These are phyloP conservation scores for Periplaneta americana DNA, from an alignment of 1,140 invertebrate genomes.

Conservation along the genomic window DNA sequence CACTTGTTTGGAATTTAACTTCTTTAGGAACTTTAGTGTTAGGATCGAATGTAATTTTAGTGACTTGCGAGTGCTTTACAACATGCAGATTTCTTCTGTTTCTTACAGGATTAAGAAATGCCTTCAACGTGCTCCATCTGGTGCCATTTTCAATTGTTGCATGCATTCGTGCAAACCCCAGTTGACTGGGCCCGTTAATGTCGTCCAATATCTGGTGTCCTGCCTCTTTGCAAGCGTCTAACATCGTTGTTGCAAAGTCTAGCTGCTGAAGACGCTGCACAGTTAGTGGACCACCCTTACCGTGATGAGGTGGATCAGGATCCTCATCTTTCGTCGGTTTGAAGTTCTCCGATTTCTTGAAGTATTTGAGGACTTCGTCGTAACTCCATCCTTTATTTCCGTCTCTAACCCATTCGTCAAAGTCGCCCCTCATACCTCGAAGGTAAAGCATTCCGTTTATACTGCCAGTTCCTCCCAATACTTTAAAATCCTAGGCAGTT, in stretches of 20 bases:
- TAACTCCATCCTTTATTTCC: constrained; percentile 45
- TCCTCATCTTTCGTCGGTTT: neutral
- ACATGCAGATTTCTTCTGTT: constrained; percentile 49
- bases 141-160: constrained; percentile 53
- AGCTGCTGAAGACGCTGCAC: constrained; percentile 35
- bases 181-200: constrained; percentile 31
- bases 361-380: constrained; percentile 41
- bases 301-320: constrained; percentile 38
- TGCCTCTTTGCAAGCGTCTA: constrained; percentile 39
- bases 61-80: constrained; percentile 35
- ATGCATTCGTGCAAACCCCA: constrained; percentile 37
- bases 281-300: constrained; percentile 39
- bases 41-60: constrained; percentile 43
- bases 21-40: constrained; percentile 41
- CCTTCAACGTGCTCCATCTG: constrained; percentile 54
- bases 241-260: constrained; percentile 30
- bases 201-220: constrained; percentile 40
- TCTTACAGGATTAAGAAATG: constrained; percentile 48
- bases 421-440: constrained; percentile 50
- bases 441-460: constrained; percentile 60
- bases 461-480: constrained; percentile 47
- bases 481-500: constrained; percentile 15
- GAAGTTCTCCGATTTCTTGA: constrained; percentile 34
- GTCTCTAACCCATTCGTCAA: constrained; percentile 49
- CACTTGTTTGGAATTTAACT: constrained; percentile 32